Base-by-base conservation (phyloP, 2,888 invertebrate genomes). In the Tetrapedia diversipes region DNA sequence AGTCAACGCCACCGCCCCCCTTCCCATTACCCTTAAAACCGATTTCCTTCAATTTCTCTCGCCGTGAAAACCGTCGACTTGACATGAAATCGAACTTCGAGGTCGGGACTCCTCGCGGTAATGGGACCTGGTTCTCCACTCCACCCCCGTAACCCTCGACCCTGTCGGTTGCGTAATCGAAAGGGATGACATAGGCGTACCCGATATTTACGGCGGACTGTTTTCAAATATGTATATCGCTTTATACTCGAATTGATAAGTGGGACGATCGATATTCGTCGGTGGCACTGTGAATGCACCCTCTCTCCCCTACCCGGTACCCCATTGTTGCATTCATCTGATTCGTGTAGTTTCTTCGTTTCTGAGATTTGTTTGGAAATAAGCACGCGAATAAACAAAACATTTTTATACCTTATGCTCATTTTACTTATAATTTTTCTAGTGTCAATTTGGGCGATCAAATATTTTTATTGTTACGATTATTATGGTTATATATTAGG, bases 191-290 rank as follows among this genome's bases (percentile, higher is more conserved):
- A 37, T 57, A 60, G 53, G 19, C 22, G 47, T 34, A 37, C 43
- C 27, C 53, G 73, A 74, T 77, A 71, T 81, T 81, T 75, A 65
- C 68, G 49, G 57, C 56, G 29, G 49, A 47, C 61, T 57, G 70
- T 65, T 70, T 73, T 66, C 72, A 78, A 81, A 81, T 76, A 79
- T 80, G 71, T 79, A 79, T 80, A 80, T 80, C 80, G 72, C 79
- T 81, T 85, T 82, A 84, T 84, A 78, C 84, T 84, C 77, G 84
- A 82, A 86, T 83, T 82, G 84, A 84, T 77, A 86, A 85, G 77
- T 84, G 77, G 86, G 80, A 82, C 84, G 82, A 83, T 85, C 83
- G 80, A 85, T 86, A 84, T 84, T 81, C 73, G 56, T 49, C 60
- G 54, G 70, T 16, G 74, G 60, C 70, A 64, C 66, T 41, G 61